phyloP scores from a whole-genome alignment of 2,113 vertebrate genomes.

The Rhipidura dahli region DNA sequence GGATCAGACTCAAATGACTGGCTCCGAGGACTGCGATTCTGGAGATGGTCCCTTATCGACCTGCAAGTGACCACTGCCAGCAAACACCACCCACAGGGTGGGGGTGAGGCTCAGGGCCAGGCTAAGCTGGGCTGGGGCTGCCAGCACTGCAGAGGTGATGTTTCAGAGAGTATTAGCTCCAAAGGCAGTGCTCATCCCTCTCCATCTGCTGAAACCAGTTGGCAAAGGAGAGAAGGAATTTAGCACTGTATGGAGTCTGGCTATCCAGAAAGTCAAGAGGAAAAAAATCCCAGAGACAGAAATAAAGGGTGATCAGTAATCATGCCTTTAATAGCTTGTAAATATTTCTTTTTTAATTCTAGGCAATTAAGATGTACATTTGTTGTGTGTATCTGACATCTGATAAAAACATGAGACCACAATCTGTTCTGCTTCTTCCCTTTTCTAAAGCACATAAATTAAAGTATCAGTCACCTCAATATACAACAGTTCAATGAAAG shows the following conservation, averaged over 20 bases:
- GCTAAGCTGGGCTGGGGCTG: neutral
- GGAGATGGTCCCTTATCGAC: accelerated
- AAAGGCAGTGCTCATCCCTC: neutral
- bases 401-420: constrained; percentile 19
- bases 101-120: neutral
- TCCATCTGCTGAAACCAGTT: neutral
- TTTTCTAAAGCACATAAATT: constrained; percentile 54
- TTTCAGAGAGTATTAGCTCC: neutral
- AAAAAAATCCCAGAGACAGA: neutral
- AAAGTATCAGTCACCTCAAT: constrained; percentile 24
- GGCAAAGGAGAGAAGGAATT: neutral
- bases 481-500: neutral
- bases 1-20: neutral
- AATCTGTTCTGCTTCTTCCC: constrained; percentile 1
- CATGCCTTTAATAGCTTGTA: constrained; percentile 61
- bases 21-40: accelerated
- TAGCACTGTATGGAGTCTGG: neutral
- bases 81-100: accelerated
- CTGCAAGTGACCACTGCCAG: neutral
- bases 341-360: constrained; percentile 10
- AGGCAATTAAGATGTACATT: constrained; percentile 51
- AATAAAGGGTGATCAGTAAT: constrained; percentile 28
- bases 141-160: neutral
- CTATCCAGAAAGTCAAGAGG: neutral
- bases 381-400: constrained; percentile 36